Evolutionary conservation across 1,140 invertebrate genomes (phyloP).

Genomic region (Hycleus phaleratus): DNA sequence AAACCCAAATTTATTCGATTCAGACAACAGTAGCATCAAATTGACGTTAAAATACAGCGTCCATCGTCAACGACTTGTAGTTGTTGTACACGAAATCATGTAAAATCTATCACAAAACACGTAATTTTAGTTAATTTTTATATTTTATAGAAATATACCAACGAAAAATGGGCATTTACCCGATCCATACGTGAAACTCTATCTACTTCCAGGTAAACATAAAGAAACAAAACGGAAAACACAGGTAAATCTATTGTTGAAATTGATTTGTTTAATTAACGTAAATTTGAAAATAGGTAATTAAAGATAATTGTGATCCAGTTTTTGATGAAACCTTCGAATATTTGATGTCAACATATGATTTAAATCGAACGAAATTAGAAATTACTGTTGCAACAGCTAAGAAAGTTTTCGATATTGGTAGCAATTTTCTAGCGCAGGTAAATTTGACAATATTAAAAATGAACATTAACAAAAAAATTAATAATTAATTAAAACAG

Average conservation of each 20-base stretch:
- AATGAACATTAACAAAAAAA: constrained; percentile 19
- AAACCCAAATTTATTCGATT: too few relatives aligned
- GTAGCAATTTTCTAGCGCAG: background rate
- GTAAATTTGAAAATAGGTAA: background rate
- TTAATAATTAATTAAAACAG: background rate
- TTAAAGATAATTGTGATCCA: constrained; percentile 54
- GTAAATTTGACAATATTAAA: background rate
- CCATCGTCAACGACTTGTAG: too few relatives aligned
- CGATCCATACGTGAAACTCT: constrained; percentile 74
- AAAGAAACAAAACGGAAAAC: constrained; percentile 88
- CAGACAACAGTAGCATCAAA: too few relatives aligned
- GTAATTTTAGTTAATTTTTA: too few relatives aligned
- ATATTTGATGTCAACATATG: constrained; percentile 67
- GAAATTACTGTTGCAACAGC: constrained; percentile 75
- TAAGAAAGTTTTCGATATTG: constrained; percentile 41
- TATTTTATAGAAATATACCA: too few relatives aligned
- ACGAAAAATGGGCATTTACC: too few relatives aligned
- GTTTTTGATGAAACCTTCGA: constrained; percentile 85
- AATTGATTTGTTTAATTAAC: constrained; percentile 28
- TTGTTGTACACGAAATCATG: too few relatives aligned
- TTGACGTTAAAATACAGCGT: too few relatives aligned
- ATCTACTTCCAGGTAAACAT: constrained; percentile 76
- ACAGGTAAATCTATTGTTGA: constrained; percentile 37
- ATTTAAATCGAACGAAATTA: constrained; percentile 54
- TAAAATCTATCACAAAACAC: too few relatives aligned